Conservation (phyloP, 2,888 invertebrate genomes). For the Clitarchus hookeri region DNA sequence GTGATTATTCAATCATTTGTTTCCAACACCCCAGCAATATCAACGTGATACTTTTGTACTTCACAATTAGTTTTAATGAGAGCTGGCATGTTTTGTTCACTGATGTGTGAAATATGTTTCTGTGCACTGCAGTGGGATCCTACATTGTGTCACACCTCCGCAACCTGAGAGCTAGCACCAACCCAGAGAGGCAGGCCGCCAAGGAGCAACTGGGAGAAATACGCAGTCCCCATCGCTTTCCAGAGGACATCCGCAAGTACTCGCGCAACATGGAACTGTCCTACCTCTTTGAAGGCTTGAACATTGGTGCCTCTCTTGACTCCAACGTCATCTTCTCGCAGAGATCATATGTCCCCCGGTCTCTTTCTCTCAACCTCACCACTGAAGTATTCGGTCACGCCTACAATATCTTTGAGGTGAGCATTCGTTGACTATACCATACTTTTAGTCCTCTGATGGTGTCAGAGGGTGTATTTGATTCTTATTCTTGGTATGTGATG, state of each 20-base stretch:
- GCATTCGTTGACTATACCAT: neutral
- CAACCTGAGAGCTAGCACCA: constrained; percentile 76
- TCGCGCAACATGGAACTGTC: constrained; percentile 78
- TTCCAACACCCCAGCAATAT: too few species aligned
- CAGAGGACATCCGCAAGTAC: constrained; percentile 78
- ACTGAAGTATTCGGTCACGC: constrained; percentile 77
- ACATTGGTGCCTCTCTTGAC: constrained; percentile 70
- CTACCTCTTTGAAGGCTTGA: constrained; percentile 70
- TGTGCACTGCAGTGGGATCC: constrained; percentile 68
- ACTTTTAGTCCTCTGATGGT: too few species aligned
- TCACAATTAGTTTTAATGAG: too few species aligned
- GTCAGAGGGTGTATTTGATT: too few species aligned
- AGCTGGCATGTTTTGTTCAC: too few species aligned
- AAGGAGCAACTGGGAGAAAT: constrained; percentile 61
- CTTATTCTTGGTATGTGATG: too few species aligned
- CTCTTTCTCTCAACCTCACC: constrained; percentile 72
- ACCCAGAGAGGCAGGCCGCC: constrained; percentile 70
- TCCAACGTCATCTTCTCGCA: constrained; percentile 81
- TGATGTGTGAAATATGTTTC: constrained; percentile 19
- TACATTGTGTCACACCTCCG: constrained; percentile 82
- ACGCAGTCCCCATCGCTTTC: constrained; percentile 61
- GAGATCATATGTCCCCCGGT: constrained; percentile 78
- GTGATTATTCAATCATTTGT: too few species aligned
- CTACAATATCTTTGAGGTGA: constrained; percentile 74
- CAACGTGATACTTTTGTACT: too few species aligned